A percentile compares a stretch with the other conserved stretches of the same genome.
Evolutionary conservation across 1,140 invertebrate species (phyloP).

Genomic region (Aphelenchoides besseyi): DNA sequence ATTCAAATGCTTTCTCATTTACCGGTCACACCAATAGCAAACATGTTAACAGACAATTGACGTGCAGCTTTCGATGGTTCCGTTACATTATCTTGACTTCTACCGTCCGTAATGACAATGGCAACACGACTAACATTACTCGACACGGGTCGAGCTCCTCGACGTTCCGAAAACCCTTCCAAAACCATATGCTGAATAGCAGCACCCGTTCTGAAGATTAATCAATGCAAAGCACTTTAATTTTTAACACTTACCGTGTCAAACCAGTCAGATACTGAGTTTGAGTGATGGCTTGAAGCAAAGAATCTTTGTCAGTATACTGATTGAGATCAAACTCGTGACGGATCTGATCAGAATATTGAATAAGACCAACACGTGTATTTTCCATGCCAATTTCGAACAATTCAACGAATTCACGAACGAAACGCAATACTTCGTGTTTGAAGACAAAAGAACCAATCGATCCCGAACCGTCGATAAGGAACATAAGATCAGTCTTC

Average conservation of each 20-base stretch:
- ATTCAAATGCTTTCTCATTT: too few species aligned
- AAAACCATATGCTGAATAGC: slow-evolving; percentile 61
- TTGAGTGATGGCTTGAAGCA: slow-evolving; percentile 55
- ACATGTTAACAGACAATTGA: slow-evolving; percentile 57
- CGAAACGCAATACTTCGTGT: slow-evolving; percentile 58
- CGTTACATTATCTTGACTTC: slow-evolving; percentile 62
- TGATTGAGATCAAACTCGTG: slow-evolving; percentile 61
- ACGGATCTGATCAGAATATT: slow-evolving; percentile 61
- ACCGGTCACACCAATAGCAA: slow-evolving; percentile 61
- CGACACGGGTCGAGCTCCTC: slow-evolving; percentile 55
- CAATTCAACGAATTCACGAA: slow-evolving; percentile 60
- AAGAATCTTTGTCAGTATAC: slow-evolving; percentile 52
- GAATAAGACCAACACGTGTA: slow-evolving; percentile 60
- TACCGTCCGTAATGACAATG: slow-evolving; percentile 59
- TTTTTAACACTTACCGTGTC: slow-evolving; percentile 33
- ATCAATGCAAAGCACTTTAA: not conserved
- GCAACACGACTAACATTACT: slow-evolving; percentile 57
- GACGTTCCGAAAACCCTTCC: slow-evolving; percentile 59
- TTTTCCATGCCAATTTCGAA: slow-evolving; percentile 61
- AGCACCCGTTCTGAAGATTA: slow-evolving; percentile 50
- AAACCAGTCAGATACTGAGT: slow-evolving; percentile 61
- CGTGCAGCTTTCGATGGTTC: slow-evolving; percentile 56
- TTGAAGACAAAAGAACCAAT: slow-evolving; percentile 62
- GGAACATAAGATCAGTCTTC: slow-evolving; percentile 59
- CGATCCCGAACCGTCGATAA: slow-evolving; percentile 61